These are phyloP conservation scores for Myiotriccus ornatus DNA, from an alignment of 2,797 vertebrate species.

Conservation along the genomic window DNA sequence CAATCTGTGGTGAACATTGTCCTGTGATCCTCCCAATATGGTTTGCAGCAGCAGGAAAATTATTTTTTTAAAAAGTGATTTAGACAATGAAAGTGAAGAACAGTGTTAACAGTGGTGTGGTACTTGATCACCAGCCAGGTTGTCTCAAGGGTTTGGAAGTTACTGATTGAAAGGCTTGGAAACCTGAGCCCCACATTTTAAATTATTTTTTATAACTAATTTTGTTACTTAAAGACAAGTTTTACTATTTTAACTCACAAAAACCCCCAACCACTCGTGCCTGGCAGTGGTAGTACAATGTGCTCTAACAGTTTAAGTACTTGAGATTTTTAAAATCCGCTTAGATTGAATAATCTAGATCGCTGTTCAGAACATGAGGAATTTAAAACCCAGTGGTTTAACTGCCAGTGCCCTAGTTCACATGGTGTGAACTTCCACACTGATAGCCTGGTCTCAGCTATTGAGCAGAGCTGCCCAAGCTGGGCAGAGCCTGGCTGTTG, in stretches of 20 bases:
- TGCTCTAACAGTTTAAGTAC: neutral
- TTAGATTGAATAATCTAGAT: slow-evolving; percentile 43
- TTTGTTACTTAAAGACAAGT: neutral
- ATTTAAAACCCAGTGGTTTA: slow-evolving; percentile 18
- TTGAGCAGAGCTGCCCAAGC: fast-evolving
- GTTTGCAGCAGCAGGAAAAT: neutral
- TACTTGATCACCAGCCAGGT: neutral
- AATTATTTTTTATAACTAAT: neutral
- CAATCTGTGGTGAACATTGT: neutral
- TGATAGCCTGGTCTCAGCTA: neutral
- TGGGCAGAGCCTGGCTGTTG: neutral
- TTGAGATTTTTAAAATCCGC: slow-evolving; percentile 21
- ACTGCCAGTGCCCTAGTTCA: neutral
- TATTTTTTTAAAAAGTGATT: neutral
- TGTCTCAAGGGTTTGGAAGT: neutral
- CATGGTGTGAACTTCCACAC: neutral
- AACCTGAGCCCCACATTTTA: neutral
- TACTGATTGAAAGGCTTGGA: neutral
- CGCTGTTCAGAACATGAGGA: neutral
- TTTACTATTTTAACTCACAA: neutral
- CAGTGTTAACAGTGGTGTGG: neutral
- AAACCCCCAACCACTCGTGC: neutral
- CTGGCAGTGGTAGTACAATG: neutral
- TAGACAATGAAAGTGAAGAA: neutral
- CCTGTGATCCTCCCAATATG: neutral